Base-by-base conservation (phyloP, 2,888 invertebrate species). In the Mechanitis messenoides region DNA sequence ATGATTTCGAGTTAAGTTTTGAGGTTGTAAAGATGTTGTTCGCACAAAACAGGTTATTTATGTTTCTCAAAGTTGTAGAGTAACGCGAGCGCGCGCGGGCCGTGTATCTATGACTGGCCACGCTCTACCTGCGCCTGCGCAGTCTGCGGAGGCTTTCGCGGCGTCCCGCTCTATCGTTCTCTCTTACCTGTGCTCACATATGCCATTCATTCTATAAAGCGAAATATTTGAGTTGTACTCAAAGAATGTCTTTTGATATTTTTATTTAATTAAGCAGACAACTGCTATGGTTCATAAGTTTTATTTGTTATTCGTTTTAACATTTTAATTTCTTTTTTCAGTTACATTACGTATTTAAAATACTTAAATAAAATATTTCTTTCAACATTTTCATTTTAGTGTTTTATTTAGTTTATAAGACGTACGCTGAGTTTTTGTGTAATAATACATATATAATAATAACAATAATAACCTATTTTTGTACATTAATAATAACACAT, bases 81-180 rank as follows among this genome's bases (percentile, higher is more conserved):
- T 68, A 74, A 81, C 81, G 82, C 82, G 82, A 78, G 78, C 80
- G 85, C 84, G 80, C 85, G 80, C 81, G 81, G 76, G 72, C 78
- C 82, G 84, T 84, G 77, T 76, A 78, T 73, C 72, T 78, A 71
- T 73, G 78, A 83, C 85, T 84, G 84, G 78, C 69, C 69, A 62
- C 67, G 72, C 69, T 68, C 70, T 72, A 75, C 72, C 80, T 77
- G 79, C 81, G 83, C 83, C 81, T 80, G 81, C 70, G 72, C 60
- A 57, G 61, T 58, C 67, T 57, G 67, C 70, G 78, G 66, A 83
- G 84, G 80, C 80, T 83, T 73, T 77, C 69, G 73, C 77, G 77
- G 72, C 73, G 75, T 85, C 86, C 74, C 80, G 75, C 81, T 85
- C 82, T 80, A 72, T 72, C 77, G 69, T 72, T 74, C 77, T 71